Percentiles rank a stretch among this genome's conserved stretches.
phyloP scores from a whole-genome alignment of 2,113 vertebrate species.

The Columba janthina region DNA sequence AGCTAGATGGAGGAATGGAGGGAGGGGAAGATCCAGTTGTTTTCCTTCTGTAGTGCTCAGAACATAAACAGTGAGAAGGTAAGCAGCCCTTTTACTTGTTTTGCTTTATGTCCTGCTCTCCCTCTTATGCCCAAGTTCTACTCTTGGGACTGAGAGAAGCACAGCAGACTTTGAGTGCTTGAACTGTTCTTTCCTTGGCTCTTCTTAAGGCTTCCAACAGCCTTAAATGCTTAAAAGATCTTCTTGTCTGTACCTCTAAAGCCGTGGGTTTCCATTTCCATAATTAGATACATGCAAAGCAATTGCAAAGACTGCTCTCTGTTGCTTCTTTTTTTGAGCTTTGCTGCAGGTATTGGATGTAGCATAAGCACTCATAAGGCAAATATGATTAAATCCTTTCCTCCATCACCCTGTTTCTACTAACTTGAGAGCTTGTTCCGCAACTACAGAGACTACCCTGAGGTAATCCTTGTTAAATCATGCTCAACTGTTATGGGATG shows the following conservation, averaged over 20 bases:
- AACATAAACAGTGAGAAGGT: fast-evolving
- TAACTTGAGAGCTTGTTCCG: neutral
- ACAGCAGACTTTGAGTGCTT: neutral
- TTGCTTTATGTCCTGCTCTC: neutral
- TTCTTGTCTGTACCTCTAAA: neutral
- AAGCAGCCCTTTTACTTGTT: neutral
- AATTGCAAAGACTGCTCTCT: neutral
- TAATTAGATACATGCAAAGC: neutral
- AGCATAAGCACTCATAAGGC: neutral
- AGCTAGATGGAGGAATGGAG: neutral
- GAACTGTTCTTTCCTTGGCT: neutral
- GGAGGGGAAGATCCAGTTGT: neutral
- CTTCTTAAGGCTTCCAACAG: neutral
- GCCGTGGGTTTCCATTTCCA: neutral
- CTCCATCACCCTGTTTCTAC: neutral
- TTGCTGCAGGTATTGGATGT: neutral
- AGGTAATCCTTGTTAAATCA: neutral
- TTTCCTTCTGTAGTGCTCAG: neutral
- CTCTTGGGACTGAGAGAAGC: neutral
- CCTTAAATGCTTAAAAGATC: neutral
- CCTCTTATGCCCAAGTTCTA: neutral
- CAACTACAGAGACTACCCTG: neutral
- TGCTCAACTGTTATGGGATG: neutral
- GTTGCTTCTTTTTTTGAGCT: neutral
- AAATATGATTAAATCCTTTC: neutral